These are phyloP conservation scores for Dryocosmus kuriphilus DNA, from an alignment of 2,888 invertebrate species.

Conservation along the genomic window DNA sequence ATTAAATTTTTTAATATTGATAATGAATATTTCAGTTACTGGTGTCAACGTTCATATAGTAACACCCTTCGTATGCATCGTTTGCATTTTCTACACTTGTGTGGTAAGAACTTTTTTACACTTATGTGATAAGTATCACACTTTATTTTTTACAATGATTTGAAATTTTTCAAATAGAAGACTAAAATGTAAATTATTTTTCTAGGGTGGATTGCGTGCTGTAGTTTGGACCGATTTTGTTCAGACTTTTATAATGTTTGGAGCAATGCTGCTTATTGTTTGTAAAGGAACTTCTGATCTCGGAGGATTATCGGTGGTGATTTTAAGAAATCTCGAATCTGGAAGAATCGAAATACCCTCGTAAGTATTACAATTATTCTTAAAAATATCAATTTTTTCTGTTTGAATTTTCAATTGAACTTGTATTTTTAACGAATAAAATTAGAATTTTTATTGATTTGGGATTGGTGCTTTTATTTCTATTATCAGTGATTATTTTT, in stretches of 20 bases:
- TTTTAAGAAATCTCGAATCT: slow-evolving; percentile 84
- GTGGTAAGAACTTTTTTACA: slow-evolving; percentile 89
- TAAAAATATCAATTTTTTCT: neutral
- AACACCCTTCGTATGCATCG: slow-evolving; percentile 89
- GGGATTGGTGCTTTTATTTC: slow-evolving; percentile 4
- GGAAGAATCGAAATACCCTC: slow-evolving; percentile 85
- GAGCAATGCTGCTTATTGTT: slow-evolving; percentile 85
- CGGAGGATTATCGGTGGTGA: slow-evolving; percentile 84
- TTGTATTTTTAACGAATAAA: neutral
- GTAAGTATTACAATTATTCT: slow-evolving; percentile 76
- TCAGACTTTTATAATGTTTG: slow-evolving; percentile 87
- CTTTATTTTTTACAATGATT: neutral
- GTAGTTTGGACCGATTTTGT: slow-evolving; percentile 92
- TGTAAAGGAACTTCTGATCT: slow-evolving; percentile 87
- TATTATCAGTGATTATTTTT: neutral
- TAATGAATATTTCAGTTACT: slow-evolving; percentile 83
- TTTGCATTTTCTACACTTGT: slow-evolving; percentile 92
- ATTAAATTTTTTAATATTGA: neutral
- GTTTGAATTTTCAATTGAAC: neutral
- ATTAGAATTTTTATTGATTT: neutral
- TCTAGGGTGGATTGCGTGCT: slow-evolving; percentile 87
- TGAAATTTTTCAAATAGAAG: slow-evolving; percentile 35
- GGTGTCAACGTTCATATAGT: slow-evolving; percentile 90
- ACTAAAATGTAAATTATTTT: slow-evolving; percentile 42
- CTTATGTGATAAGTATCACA: slow-evolving; percentile 82